A percentile compares a stretch with the other conserved stretches of the same genome.
Evolutionary conservation across 2,888 invertebrate genomes (phyloP).

Genomic region (Melanargia galathea): DNA sequence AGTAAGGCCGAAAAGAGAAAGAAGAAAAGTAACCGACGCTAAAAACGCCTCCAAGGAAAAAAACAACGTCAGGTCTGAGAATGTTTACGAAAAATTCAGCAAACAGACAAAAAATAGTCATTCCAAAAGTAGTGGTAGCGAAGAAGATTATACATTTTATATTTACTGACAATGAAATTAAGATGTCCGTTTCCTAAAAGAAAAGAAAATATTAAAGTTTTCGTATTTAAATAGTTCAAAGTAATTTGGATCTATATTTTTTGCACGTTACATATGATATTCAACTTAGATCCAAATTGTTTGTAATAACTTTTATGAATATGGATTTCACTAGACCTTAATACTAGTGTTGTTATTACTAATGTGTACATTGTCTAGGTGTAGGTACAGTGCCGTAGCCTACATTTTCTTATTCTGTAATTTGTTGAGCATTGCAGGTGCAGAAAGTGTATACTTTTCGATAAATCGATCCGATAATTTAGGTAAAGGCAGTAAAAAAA

Average conservation of each 20-base stretch:
- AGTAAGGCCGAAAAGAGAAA: constrained; percentile 15
- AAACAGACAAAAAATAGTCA: neutral
- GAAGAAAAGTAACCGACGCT: constrained; percentile 18
- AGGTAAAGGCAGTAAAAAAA: neutral
- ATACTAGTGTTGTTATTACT: neutral
- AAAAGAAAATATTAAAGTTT: neutral
- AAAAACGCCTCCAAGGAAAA: neutral
- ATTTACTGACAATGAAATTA: neutral
- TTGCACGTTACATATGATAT: neutral
- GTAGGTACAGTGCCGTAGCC: neutral
- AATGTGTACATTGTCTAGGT: neutral
- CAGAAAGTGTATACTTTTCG: neutral
- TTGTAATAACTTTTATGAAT: neutral
- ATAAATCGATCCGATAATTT: neutral
- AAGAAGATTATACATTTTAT: neutral
- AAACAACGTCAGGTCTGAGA: neutral
- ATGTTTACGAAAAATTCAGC: neutral
- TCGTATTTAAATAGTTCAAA: neutral
- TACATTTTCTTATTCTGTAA: neutral
- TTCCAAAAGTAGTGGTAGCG: neutral
- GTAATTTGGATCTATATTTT: neutral
- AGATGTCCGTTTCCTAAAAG: neutral
- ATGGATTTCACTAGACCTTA: neutral
- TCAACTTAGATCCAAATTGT: neutral
- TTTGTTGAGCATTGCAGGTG: neutral